Conservation (phyloP, 2,888 invertebrate species). For the Gortyna flavago region DNA sequence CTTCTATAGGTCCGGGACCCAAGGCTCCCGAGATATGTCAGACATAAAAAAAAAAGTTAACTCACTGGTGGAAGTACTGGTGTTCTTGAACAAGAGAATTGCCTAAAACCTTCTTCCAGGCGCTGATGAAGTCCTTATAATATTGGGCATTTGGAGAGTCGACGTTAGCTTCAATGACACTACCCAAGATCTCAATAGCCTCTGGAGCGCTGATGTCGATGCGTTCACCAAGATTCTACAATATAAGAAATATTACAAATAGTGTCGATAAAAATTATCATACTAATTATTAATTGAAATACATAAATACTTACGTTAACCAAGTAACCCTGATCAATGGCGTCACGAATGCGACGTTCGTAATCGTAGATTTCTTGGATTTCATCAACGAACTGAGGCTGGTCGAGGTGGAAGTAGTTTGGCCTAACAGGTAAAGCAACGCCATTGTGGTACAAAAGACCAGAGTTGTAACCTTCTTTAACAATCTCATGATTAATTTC, state of each 20-base stretch:
- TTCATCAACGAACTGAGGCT: slow-evolving; percentile 83
- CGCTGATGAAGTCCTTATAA: slow-evolving; percentile 90
- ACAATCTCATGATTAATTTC: slow-evolving; percentile 89
- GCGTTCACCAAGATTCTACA: slow-evolving; percentile 86
- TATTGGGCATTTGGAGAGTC: slow-evolving; percentile 90
- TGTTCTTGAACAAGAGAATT: slow-evolving; percentile 76
- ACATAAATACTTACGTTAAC: slow-evolving; percentile 77
- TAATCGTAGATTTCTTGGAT: slow-evolving; percentile 85
- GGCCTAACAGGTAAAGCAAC: slow-evolving; percentile 91
- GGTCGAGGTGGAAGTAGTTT: slow-evolving; percentile 88
- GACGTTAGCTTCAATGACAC: slow-evolving; percentile 91
- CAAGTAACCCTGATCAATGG: slow-evolving; percentile 90
- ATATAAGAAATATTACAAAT: slow-evolving; percentile 12
- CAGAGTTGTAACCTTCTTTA: slow-evolving; percentile 91
- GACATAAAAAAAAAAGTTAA: no score
- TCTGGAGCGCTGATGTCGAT: slow-evolving; percentile 91
- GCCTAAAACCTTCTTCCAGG: slow-evolving; percentile 91
- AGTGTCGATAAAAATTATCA: background rate
- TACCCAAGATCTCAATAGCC: slow-evolving; percentile 91
- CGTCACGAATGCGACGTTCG: slow-evolving; percentile 90
- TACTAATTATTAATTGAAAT: background rate
- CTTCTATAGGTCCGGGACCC: no score
- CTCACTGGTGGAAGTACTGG: slow-evolving; percentile 74
- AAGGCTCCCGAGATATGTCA: no score
- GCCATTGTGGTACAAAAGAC: slow-evolving; percentile 91